Percentiles rank a stretch among this genome's conserved stretches.
Evolutionary conservation across 2,797 vertebrate genomes (phyloP).

Genomic region (Lophura swinhoii): DNA sequence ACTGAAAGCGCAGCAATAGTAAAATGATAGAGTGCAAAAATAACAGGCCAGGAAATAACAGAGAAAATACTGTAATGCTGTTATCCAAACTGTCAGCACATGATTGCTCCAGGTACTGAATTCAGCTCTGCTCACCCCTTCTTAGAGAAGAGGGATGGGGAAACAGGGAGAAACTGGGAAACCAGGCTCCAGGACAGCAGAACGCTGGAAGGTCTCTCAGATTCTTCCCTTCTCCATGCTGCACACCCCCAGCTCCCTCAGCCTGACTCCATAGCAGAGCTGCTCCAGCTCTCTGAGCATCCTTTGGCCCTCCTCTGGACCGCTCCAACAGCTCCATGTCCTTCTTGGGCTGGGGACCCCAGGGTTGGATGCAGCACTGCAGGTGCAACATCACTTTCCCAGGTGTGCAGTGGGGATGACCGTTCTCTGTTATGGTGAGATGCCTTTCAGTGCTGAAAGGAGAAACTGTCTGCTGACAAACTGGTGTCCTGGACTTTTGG

Average conservation of each 20-base stretch:
- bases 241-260: neutral
- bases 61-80: neutral
- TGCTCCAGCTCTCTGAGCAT: neutral
- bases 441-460: rapidly evolving
- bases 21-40: conserved; percentile 27
- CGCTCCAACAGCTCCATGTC: no score
- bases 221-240: neutral
- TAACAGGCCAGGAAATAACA: conserved; percentile 13
- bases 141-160: neutral
- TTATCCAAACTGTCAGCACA: neutral
- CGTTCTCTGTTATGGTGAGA: rapidly evolving
- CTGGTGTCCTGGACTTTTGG: neutral
- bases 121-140: neutral
- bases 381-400: neutral
- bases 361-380: neutral
- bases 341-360: neutral
- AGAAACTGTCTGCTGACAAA: neutral
- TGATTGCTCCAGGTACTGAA: neutral
- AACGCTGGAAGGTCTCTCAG: neutral
- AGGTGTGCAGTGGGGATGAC: neutral
- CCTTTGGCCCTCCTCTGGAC: neutral
- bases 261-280: neutral
- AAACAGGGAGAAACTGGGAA: neutral
- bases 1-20: neutral
- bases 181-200: neutral